phyloP scores from a whole-genome alignment of 2,797 vertebrate species.

The Melanotaenia nigrans region DNA sequence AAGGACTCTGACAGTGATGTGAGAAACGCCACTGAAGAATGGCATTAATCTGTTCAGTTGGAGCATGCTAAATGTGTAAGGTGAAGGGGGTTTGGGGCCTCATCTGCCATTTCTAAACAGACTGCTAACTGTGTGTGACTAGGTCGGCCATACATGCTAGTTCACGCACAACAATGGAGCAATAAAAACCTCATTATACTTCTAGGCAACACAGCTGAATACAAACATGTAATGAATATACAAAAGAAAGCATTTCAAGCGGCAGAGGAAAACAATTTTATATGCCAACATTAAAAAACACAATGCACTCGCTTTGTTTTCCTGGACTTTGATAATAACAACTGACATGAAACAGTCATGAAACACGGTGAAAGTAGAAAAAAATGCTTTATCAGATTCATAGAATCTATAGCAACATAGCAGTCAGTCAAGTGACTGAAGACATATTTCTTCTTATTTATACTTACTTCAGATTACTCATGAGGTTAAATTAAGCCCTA shows the following conservation, averaged over 20 bases:
- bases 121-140: constrained; percentile 37
- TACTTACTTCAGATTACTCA: too few species aligned
- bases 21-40: constrained; percentile 50
- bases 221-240: constrained; percentile 14
- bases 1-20: constrained; percentile 39
- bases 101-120: constrained; percentile 64
- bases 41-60: constrained; percentile 44
- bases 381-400: not conserved
- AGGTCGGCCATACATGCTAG: constrained; percentile 43
- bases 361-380: not conserved
- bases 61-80: constrained; percentile 49
- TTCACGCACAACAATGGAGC: constrained; percentile 52
- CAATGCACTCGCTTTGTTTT: not conserved
- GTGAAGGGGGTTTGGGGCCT: constrained; percentile 13
- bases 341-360: not conserved
- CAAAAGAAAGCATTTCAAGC: constrained; percentile 14
- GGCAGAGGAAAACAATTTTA: not conserved
- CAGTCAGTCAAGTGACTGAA: not conserved
- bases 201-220: constrained; percentile 17
- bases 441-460: too few species aligned
- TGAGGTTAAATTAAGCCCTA: too few species aligned
- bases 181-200: constrained; percentile 64
- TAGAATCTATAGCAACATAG: not conserved
- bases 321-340: not conserved
- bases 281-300: not conserved